Evolutionary conservation across 2,797 vertebrate genomes (phyloP), one percentile per base, ranked within the genome.

Genomic region (Rachycentron canadum): DNA sequence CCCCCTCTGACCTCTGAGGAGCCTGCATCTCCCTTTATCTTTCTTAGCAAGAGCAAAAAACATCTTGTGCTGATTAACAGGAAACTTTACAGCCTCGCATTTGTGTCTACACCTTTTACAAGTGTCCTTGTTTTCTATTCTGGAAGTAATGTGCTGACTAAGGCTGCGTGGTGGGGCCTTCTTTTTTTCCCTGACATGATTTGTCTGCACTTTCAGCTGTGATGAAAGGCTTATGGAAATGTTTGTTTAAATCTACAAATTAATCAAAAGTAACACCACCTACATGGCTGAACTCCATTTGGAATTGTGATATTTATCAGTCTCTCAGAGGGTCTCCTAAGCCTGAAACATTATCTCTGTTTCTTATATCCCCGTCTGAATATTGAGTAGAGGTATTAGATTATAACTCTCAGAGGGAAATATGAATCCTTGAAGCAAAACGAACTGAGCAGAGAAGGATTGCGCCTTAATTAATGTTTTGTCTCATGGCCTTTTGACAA

Each of bases 61-160:
- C 86, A 90, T 88, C 84, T 89, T 91, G 82, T 77, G 79, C 80
- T 88, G 85, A 93, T 93, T 87, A 91, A 67, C 66, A 81, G 49
- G 61, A 76, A 79, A 73, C 66, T 53, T 82, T 72, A 79, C 75
- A 77, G 76, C 73, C 49, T 59, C 30, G 41, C 60, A 16, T 86
- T 72, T 70, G 58, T 57, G 77, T 79, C 58, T 77, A 5, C 67
- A 69, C 43, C 26, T 65, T 81, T 86, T 82, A 83, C 69, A 83
- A 86, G 79, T 25, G 53, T 61, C 66, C 53, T 79, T 81, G 78
- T 85, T 90, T 86, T 87, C 70, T 82, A 32, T 79, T 79, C 82
- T 84, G 59, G 53, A 72, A 82, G 76, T n/a, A 82, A 73, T 68
- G 76, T 78, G 83, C 85, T 90, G 91, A 91, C 72, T 88, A 55